phyloP scores from a whole-genome alignment of 2,113 vertebrate species.

The Malurus alboscapulatus region DNA sequence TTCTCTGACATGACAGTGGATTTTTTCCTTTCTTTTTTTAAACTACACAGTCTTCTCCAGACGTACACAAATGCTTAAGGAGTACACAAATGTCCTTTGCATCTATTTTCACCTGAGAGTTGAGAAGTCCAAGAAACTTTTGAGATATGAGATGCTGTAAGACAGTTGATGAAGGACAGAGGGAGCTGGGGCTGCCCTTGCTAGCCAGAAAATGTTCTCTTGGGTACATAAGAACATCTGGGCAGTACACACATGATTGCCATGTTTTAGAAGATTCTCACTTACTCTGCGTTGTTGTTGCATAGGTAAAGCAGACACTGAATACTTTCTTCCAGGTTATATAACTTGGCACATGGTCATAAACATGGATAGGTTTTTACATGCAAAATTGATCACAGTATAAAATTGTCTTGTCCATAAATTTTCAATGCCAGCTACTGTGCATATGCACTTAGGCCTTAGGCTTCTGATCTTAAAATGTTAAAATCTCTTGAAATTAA shows the following conservation, averaged over 20 bases:
- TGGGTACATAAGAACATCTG: neutral
- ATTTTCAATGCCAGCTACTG: neutral
- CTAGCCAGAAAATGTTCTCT: neutral
- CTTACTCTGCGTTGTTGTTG: neutral
- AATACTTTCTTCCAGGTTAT: neutral
- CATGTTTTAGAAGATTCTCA: neutral
- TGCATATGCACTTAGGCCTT: neutral
- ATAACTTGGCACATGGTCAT: neutral
- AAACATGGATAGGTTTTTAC: neutral
- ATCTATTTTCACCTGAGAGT: neutral
- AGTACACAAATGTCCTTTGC: neutral
- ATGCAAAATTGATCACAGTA: neutral
- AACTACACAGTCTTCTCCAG: neutral
- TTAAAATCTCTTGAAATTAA: neutral
- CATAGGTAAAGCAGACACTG: fast-evolving
- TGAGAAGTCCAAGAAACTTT: neutral
- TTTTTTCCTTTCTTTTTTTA: neutral
- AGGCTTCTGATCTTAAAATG: neutral
- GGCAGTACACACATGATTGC: neutral
- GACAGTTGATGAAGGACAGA: neutral
- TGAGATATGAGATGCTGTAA: neutral
- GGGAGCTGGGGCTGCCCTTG: neutral
- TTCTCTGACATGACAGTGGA: neutral
- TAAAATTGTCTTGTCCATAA: neutral
- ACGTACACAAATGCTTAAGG: neutral